Conservation (phyloP, 2,888 invertebrate genomes). For the Agrilus biguttatus region DNA sequence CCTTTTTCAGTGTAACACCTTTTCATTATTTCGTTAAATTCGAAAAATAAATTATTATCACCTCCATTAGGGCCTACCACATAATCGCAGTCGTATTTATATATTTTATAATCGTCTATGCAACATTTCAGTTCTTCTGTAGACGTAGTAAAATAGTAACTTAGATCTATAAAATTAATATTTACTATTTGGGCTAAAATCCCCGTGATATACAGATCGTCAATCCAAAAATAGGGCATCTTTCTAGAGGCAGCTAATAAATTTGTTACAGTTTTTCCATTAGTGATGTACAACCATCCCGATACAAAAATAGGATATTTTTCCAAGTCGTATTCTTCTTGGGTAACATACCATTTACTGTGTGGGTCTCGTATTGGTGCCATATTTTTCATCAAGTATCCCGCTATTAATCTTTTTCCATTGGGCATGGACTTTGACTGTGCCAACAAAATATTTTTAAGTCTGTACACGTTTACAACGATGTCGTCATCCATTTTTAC, state of each 20-base stretch:
- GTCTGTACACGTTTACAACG: constrained; percentile 47
- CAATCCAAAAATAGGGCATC: constrained; percentile 78
- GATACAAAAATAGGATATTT: constrained; percentile 64
- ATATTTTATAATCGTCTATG: constrained; percentile 42
- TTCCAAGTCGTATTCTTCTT: constrained; percentile 43
- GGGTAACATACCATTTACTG: constrained; percentile 71
- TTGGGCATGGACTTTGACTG: constrained; percentile 24
- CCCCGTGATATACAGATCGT: constrained; percentile 78
- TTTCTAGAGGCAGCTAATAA: constrained; percentile 40
- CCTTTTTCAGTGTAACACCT: constrained; percentile 39
- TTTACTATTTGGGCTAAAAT: constrained; percentile 45
- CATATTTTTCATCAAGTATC: constrained; percentile 50
- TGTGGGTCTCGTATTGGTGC: constrained; percentile 46
- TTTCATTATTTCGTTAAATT: constrained; percentile 46
- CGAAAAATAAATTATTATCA: constrained; percentile 49
- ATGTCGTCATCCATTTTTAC: constrained; percentile 76
- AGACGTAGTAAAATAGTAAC: constrained; percentile 51
- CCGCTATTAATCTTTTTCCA: constrained; percentile 39
- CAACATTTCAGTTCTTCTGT: constrained; percentile 63
- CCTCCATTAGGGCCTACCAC: constrained; percentile 67
- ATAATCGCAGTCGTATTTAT: constrained; percentile 49
- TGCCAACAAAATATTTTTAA: constrained; percentile 34
- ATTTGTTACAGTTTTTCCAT: constrained; percentile 42
- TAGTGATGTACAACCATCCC: constrained; percentile 74
- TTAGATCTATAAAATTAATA: constrained; percentile 42